A percentile compares a stretch with the other conserved stretches of the same genome.
phyloP scores from a whole-genome alignment of 2,797 vertebrate genomes.

The Fratercula arctica region DNA sequence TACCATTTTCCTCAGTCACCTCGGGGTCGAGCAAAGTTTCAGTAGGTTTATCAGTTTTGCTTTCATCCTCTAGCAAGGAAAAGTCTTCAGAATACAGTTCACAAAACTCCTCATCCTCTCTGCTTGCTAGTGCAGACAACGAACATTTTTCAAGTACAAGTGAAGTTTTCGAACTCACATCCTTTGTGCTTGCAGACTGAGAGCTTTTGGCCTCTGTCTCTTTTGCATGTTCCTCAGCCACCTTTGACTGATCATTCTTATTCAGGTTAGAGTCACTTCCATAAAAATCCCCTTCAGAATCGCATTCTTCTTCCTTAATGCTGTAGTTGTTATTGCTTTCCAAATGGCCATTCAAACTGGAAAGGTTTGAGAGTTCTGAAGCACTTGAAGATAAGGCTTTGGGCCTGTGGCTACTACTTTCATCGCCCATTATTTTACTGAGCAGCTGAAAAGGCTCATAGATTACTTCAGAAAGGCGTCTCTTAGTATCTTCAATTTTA shows the following conservation, averaged over 20 bases:
- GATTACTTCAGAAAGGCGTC: constrained; percentile 94
- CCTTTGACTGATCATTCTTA: constrained; percentile 35
- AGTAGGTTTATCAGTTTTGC: constrained; percentile 60
- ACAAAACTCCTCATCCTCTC: constrained; percentile 94
- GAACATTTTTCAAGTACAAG: constrained; percentile 90
- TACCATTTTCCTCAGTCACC: constrained; percentile 39
- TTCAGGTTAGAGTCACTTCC: constrained; percentile 58
- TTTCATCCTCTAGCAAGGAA: constrained; percentile 82
- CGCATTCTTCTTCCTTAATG: constrained; percentile 95
- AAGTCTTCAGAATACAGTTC: constrained; percentile 92
- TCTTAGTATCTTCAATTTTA: constrained; percentile 94
- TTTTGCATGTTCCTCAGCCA: constrained; percentile 54
- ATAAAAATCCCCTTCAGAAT: constrained; percentile 79
- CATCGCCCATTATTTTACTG: constrained; percentile 97
- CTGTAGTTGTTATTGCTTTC: constrained; percentile 94
- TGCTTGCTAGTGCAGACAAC: constrained; percentile 86
- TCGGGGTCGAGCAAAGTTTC: constrained; percentile 47
- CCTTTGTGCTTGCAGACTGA: constrained; percentile 72
- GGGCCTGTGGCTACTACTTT: constrained; percentile 86
- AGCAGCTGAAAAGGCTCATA: constrained; percentile 94
- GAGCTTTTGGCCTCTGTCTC: constrained; percentile 64
- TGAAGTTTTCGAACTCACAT: constrained; percentile 67
- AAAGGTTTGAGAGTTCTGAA: constrained; percentile 88
- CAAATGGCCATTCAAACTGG: constrained; percentile 83
- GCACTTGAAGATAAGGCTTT: constrained; percentile 92